Conservation (phyloP, 2,113 vertebrate species). For the Corydoras maculifer region DNA sequence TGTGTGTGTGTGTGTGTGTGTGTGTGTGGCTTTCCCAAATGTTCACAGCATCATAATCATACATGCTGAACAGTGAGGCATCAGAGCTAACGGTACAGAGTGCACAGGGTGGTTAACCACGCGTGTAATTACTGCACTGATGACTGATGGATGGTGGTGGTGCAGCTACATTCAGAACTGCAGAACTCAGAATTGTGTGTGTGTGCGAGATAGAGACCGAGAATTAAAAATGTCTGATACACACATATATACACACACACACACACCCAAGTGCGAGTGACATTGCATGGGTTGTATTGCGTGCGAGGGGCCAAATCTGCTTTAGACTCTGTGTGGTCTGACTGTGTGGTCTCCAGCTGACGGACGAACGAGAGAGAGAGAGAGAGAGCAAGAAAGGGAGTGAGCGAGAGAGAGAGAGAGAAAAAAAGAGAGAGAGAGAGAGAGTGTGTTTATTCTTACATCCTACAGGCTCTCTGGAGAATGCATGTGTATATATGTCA, state of each 20-base stretch:
- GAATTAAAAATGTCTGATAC: background rate
- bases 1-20: background rate
- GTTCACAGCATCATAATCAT: no score
- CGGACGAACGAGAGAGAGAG: constrained; percentile 21
- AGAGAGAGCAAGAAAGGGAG: constrained; percentile 14
- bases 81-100: no score
- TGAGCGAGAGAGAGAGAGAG: constrained; percentile 15
- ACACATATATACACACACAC: constrained; percentile 7
- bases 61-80: no score
- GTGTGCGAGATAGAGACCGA: no score
- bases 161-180: no score
- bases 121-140: no score
- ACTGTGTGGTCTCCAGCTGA: constrained; percentile 50
- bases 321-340: constrained; percentile 48
- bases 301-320: constrained; percentile 42
- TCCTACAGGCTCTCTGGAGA: constrained; percentile 43
- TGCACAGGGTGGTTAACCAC: no score
- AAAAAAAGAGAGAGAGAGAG: constrained; percentile 8
- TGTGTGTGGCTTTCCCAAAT: background rate
- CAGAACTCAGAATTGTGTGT: no score
- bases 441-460: background rate
- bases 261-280: constrained; percentile 25
- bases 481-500: background rate
- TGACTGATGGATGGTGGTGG: no score
- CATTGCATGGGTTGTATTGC: constrained; percentile 40